Conservation (phyloP, 2,888 invertebrate species). For the Sphinx pinastri region DNA sequence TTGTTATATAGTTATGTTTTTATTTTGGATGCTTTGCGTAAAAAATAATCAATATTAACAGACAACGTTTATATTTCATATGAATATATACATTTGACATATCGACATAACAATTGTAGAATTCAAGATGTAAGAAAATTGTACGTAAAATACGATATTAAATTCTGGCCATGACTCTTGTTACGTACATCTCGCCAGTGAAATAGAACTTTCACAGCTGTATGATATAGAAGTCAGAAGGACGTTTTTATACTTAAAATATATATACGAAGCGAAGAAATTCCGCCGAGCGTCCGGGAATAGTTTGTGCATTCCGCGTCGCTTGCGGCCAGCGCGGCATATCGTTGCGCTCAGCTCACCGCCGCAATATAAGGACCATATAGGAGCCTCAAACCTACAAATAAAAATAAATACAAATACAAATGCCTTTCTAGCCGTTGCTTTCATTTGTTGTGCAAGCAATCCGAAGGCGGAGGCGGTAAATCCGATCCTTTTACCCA, state of each 20-base stretch:
- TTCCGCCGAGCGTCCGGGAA: conserved; percentile 54
- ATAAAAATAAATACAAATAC: conserved; percentile 24
- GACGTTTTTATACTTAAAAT: conserved; percentile 61
- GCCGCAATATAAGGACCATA: conserved; percentile 23
- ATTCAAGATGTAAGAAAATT: too few relatives aligned
- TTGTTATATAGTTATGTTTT: too few relatives aligned
- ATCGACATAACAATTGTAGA: too few relatives aligned
- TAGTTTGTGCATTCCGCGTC: conserved; percentile 60
- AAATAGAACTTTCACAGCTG: background rate
- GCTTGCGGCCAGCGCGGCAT: conserved; percentile 57
- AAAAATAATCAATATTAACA: too few relatives aligned
- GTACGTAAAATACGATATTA: too few relatives aligned
- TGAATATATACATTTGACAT: too few relatives aligned
- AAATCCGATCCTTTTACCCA: conserved; percentile 5
- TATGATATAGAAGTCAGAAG: conserved; percentile 38
- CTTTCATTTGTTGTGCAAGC: conserved; percentile 17
- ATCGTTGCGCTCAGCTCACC: conserved; percentile 46
- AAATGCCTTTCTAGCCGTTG: conserved; percentile 26
- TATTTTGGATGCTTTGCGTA: too few relatives aligned
- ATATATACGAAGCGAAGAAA: conserved; percentile 53
- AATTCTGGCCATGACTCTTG: background rate
- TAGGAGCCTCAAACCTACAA: conserved; percentile 15
- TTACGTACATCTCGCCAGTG: background rate
- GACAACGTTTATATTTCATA: too few relatives aligned
- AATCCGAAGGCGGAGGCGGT: background rate